Evolutionary conservation across 2,113 vertebrate genomes (phyloP), one percentile per base, ranked within the genome.

Genomic region (Athene noctua): DNA sequence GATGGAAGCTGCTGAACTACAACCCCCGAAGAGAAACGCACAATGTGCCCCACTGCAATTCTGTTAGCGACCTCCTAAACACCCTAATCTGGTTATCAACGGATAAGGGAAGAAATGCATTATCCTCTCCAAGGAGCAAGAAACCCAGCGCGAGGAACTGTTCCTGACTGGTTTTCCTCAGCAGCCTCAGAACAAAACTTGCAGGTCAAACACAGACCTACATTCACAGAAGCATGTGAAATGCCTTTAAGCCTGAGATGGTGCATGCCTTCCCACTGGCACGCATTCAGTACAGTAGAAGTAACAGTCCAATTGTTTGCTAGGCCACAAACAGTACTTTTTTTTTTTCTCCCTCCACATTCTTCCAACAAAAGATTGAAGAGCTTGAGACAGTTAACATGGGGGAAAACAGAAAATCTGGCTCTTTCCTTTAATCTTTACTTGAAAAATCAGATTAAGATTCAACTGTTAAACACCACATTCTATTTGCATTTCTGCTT

Each of bases 381-480:
- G 32, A 82, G 32, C 32, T 66, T 49, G 71, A 94, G 87, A 83
- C 67, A 78, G 74, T 55, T 63, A 91, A 90, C 20, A 18, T 8
- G 15, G 79, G 63, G 23, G n/a, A 27, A 95, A 90, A 91, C 14
- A 88, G 80, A 94, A 92, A 85, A 89, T 89, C 59, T 82, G 68
- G 23, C 38, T 70, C 74, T 95, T 85, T 70, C 26, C 61, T 78
- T 92, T 83, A 96, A 90, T 90, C 94, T 92, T 91, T 62, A 92
- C 54, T 57, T 84, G 63, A 68, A 70, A 91, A 90, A 96, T 80
- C 92, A 95, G 79, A 91, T 93, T 89, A 96, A 86, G 71, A 84
- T 44, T 52, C 52, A 94, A 72, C 75, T 90, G 27, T 30, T 94
- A 95, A 65, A 87, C 47, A 46, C 21, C n/a, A 63, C 0, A 0